A percentile compares a stretch with the other conserved stretches of the same genome.
These are phyloP conservation scores for Ommatoiulus sabulosus DNA, from an alignment of 2,888 invertebrate species.

Conservation along the genomic window DNA sequence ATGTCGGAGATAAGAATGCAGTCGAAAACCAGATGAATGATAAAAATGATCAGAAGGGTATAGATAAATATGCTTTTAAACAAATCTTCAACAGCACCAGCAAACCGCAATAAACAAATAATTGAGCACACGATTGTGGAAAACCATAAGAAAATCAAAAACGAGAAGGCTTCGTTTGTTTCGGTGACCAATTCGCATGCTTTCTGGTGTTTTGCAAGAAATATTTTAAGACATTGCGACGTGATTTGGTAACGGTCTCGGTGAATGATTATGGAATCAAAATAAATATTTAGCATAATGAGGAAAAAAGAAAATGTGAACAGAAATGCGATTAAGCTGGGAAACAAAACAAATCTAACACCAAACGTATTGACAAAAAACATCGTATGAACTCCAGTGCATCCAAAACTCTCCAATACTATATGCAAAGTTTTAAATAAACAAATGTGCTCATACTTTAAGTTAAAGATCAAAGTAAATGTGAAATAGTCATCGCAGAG, in stretches of 20 bases:
- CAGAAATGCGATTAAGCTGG: no score
- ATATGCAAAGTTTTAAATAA: no score
- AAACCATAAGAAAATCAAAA: neutral
- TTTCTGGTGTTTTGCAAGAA: neutral
- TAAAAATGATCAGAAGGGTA: neutral
- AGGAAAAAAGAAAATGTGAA: no score
- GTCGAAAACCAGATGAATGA: neutral
- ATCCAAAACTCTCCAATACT: no score
- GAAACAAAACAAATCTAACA: no score
- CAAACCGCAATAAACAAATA: neutral
- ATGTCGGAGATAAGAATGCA: neutral
- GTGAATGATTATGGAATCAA: neutral
- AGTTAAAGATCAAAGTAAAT: no score
- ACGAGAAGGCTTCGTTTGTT: neutral
- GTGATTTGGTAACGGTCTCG: neutral
- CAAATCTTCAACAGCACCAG: neutral
- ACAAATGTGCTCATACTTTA: no score
- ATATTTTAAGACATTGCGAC: neutral
- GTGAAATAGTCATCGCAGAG: no score
- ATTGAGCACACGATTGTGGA: neutral
- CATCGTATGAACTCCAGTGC: no score
- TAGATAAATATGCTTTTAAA: no score
- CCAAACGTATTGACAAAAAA: no score
- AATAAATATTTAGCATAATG: no score
- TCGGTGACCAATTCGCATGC: neutral